Evolutionary conservation across 1,140 invertebrate species (phyloP).

Genomic region (Conopomorpha cramerella): DNA sequence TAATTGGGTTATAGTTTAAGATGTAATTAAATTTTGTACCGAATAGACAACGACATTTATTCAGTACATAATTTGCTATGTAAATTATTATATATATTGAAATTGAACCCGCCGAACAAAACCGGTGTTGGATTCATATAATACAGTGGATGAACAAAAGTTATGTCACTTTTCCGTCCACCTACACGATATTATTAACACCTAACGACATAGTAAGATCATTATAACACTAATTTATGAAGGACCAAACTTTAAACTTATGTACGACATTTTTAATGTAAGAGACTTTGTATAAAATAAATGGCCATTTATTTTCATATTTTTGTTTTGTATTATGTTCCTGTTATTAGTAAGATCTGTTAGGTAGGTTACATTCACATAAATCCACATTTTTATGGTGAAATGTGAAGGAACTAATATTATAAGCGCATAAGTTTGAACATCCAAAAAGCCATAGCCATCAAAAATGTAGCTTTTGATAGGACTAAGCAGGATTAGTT

Average conservation of each 20-base stretch:
- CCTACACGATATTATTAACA: constrained; percentile 19
- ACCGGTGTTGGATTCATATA: constrained; percentile 6
- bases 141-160: constrained; percentile 7
- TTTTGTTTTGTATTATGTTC: constrained; percentile 7
- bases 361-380: background rate
- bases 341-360: background rate
- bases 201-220: constrained; percentile 6
- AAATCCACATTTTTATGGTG: background rate
- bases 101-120: constrained; percentile 26
- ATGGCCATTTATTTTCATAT: constrained; percentile 25
- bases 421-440: background rate
- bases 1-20: constrained; percentile 11
- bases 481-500: too few species aligned
- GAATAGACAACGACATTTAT: constrained; percentile 50
- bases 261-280: constrained; percentile 33
- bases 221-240: constrained; percentile 18
- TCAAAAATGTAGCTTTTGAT: background rate
- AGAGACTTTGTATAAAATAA: constrained; percentile 30
- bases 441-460: background rate
- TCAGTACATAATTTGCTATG: constrained; percentile 41
- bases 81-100: constrained; percentile 16
- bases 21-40: constrained; percentile 42
- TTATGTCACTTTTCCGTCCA: too few species aligned
- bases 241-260: constrained; percentile 52
- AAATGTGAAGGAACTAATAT: background rate